These are phyloP conservation scores for Scolopax bukidnonensis DNA, from an alignment of 2,797 vertebrate genomes.

Conservation along the genomic window DNA sequence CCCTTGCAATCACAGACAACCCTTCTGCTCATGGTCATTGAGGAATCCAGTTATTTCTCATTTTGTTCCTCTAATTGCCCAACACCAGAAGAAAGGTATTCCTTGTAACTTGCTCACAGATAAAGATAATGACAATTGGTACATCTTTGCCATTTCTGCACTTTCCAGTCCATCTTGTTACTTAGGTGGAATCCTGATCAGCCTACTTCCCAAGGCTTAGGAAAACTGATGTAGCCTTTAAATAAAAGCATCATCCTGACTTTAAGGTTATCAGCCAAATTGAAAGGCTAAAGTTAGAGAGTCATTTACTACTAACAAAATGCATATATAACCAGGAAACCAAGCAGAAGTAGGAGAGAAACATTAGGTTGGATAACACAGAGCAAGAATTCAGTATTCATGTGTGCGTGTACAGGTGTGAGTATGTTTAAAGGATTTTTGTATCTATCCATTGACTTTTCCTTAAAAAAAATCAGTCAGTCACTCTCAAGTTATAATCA, in stretches of 20 bases:
- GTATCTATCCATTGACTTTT: background rate
- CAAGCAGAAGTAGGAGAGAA: background rate
- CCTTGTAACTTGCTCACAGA: background rate
- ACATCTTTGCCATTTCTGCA: too few species aligned
- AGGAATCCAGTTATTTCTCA: background rate
- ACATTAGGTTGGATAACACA: background rate
- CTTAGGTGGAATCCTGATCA: background rate
- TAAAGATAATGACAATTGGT: too few species aligned
- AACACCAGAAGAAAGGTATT: background rate
- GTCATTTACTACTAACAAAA: background rate
- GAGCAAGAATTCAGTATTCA: background rate
- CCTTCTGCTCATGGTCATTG: background rate
- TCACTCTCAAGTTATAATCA: background rate
- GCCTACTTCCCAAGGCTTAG: background rate
- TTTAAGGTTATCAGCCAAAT: background rate
- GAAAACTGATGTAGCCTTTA: background rate
- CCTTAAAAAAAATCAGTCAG: background rate
- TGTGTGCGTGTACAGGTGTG: background rate
- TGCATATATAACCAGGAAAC: background rate
- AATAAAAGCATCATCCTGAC: background rate
- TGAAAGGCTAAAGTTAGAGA: background rate
- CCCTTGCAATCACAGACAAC: background rate
- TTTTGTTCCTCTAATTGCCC: background rate
- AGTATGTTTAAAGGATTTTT: background rate
- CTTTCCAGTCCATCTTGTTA: background rate